Base-by-base conservation (phyloP, 2,113 vertebrate species). In the Xyrauchen texanus region DNA sequence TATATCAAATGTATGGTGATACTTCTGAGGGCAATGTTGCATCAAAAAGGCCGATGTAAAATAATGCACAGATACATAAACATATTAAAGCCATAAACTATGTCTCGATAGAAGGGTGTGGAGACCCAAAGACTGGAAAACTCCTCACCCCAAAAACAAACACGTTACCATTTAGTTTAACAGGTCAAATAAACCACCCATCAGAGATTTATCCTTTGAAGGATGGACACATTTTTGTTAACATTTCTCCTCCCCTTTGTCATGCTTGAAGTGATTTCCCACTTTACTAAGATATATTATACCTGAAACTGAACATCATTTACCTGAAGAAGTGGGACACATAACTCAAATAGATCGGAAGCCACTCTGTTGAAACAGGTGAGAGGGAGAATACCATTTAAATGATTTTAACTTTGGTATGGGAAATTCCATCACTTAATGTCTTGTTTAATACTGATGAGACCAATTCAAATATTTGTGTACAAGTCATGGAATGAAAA, bases 121-220 rank as follows among this genome's bases (percentile, higher is more conserved):
- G 5, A 61, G 75, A 34, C 21, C 21, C 3, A 3, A 34, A 34
- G 21, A 34, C 21, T 34, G 21, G 21, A 34, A 34, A 81, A 68
- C 13, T 64, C 44, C 53, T 83, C 86, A 16, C 91, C 90, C 82
- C 47, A 80, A 90, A 90, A 77, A 58, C 87, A 92, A 93, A 92
- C 87, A 91, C 1, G 81, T 79, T 4, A 58, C 6, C 62, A 83
- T 7, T 66, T 34, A 34, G 57, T 64, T 79, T 49, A 72, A 68
- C 61, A 64, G 34, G 46, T 42, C 53, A 63, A n/a, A 21, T 55
- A 12, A 65, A 74, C 74, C 49, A 78, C 21, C 21, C 21, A 34
- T 3, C 21, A 34, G 21, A 1, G 21, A 3, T 34, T 34, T 49
- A 47, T 67, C 21, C 21, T 34, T 1, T 34, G 21, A 34, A 34